These are phyloP conservation scores for Dasypogon diadema DNA, from an alignment of 2,888 invertebrate genomes.

Conservation along the genomic window DNA sequence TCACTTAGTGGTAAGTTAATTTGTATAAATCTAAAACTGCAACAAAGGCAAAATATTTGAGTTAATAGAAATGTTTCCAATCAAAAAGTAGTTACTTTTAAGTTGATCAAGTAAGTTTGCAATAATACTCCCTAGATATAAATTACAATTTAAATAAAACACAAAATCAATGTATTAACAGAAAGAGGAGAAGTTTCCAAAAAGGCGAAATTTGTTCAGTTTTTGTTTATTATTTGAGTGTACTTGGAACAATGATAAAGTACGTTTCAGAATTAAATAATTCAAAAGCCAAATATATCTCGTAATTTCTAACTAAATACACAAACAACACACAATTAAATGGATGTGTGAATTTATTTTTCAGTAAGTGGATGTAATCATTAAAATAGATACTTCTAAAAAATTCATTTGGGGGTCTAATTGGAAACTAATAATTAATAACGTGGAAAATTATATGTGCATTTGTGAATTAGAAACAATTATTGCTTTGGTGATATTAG, in stretches of 20 bases:
- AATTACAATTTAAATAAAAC: background rate
- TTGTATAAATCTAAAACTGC: constrained; percentile 50
- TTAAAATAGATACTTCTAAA: background rate
- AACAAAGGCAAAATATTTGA: constrained; percentile 53
- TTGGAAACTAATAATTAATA: background rate
- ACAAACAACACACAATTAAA: constrained; percentile 55
- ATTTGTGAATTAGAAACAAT: too few relatives aligned
- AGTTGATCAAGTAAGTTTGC: constrained; percentile 56
- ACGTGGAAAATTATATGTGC: too few relatives aligned
- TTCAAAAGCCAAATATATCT: constrained; percentile 8
- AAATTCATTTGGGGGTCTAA: constrained; percentile 32
- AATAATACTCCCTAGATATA: constrained; percentile 23
- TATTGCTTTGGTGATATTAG: too few relatives aligned
- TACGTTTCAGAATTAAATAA: constrained; percentile 20
- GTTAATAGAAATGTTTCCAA: constrained; percentile 18
- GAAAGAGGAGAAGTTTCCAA: background rate
- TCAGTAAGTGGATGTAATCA: constrained; percentile 15
- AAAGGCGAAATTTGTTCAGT: background rate
- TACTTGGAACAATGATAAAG: constrained; percentile 45
- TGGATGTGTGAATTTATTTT: constrained; percentile 50
- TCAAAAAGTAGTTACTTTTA: constrained; percentile 41
- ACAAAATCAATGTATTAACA: background rate
- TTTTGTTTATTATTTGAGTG: constrained; percentile 55
- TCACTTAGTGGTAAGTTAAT: constrained; percentile 54
- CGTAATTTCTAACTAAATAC: constrained; percentile 11